phyloP scores from a whole-genome alignment of 2,113 vertebrate genomes.

The Entosphenus tridentatus region DNA sequence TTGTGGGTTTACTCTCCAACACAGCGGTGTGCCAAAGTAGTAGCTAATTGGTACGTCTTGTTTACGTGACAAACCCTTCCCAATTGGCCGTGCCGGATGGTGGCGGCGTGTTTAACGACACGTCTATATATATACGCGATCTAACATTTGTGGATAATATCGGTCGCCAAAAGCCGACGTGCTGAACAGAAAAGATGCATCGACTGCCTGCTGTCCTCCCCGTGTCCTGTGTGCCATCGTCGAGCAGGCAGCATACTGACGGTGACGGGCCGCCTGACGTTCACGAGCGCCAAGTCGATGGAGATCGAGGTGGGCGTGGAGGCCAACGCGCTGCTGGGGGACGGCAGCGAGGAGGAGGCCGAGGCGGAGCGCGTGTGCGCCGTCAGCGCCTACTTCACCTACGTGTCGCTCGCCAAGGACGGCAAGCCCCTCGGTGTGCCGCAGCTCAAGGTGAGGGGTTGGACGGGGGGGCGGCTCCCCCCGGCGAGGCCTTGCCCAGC shows the following conservation, averaged over 20 bases:
- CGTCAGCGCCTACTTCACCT: slow-evolving; percentile 75
- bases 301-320: slow-evolving; percentile 88
- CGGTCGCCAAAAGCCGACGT: too few species aligned
- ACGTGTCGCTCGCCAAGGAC: slow-evolving; percentile 62
- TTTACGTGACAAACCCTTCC: too few species aligned
- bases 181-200: too few species aligned
- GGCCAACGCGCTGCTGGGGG: slow-evolving; percentile 28
- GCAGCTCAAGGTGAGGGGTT: slow-evolving; percentile 44
- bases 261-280: slow-evolving; percentile 68
- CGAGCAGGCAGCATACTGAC: slow-evolving; percentile 54
- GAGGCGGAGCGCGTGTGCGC: slow-evolving; percentile 37
- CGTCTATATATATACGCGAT: too few species aligned
- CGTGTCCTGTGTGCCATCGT: too few species aligned
- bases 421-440: slow-evolving; percentile 45
- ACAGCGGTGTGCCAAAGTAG: too few species aligned
- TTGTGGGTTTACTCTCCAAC: too few species aligned
- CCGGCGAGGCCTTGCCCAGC: background rate
- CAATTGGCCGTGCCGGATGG: too few species aligned
- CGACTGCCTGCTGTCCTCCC: too few species aligned
- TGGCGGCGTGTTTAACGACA: too few species aligned
- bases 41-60: too few species aligned
- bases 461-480: background rate
- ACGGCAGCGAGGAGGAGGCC: background rate
- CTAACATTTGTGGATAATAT: too few species aligned
- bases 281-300: slow-evolving; percentile 79